Percentiles rank a stretch among this genome's conserved stretches.
phyloP scores from a whole-genome alignment of 1,140 invertebrate genomes.

The Tetragonula clypearis region DNA sequence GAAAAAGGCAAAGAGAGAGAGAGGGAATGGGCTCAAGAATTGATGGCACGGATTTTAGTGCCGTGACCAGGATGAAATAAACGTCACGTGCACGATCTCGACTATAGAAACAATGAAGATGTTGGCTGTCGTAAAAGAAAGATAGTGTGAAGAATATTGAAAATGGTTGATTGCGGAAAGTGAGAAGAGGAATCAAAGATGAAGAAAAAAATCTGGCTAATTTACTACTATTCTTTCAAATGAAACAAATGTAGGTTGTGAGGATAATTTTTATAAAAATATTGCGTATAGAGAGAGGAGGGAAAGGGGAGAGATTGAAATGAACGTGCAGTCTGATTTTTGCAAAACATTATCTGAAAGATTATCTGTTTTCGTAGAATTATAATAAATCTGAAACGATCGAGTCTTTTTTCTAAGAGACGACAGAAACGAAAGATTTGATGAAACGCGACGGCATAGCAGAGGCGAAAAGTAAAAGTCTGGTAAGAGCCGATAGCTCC shows the following conservation, averaged over 20 bases:
- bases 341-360: not conserved
- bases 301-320: not conserved
- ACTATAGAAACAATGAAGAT: not conserved
- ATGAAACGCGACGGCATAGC: conserved; percentile 35
- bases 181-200: not conserved
- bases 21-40: no score
- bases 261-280: not conserved
- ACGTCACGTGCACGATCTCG: not conserved
- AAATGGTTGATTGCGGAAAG: not conserved
- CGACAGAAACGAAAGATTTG: not conserved
- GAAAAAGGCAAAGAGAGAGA: no score
- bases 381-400: not conserved
- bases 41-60: not conserved
- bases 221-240: not conserved
- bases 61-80: not conserved
- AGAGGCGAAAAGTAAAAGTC: conserved; percentile 62
- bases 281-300: not conserved
- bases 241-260: not conserved
- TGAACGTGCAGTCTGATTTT: not conserved
- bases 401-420: not conserved
- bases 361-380: not conserved
- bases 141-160: not conserved
- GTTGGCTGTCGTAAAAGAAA: conserved; percentile 12
- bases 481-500: not conserved
- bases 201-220: not conserved